A percentile compares a stretch with the other conserved stretches of the same genome.
Conservation (phyloP, 2,888 invertebrate species). For the Scaeva pyrastri region DNA sequence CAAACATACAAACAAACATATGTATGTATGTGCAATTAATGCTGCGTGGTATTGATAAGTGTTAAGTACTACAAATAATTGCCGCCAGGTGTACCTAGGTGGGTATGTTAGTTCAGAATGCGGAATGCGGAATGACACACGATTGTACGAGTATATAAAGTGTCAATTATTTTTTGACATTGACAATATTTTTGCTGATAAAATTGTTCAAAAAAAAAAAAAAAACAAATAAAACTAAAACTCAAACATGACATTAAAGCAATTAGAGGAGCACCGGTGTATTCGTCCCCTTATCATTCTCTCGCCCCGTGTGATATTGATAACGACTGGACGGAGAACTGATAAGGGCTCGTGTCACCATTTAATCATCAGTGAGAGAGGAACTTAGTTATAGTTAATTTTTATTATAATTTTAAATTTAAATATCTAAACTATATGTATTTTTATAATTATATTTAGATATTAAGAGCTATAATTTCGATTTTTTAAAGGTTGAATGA, state of each 20-base stretch:
- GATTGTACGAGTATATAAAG: not conserved
- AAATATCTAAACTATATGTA: too few relatives aligned
- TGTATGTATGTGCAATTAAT: too few relatives aligned
- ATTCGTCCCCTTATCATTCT: constrained; percentile 96
- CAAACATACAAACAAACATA: too few relatives aligned
- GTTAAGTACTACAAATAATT: not conserved
- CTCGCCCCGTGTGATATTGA: constrained; percentile 92
- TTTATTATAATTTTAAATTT: too few relatives aligned
- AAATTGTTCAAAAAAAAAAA: not conserved
- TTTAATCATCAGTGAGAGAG: constrained; percentile 78
- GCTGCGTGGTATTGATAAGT: not conserved
- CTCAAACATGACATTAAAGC: too few relatives aligned
- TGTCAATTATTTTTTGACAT: not conserved
- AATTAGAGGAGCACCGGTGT: constrained; percentile 80
- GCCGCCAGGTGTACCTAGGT: not conserved
- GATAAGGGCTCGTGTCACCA: constrained; percentile 95
- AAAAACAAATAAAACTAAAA: not conserved
- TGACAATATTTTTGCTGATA: not conserved
- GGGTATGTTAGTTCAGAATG: not conserved
- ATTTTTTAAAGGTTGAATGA: too few relatives aligned
- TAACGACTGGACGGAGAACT: constrained; percentile 99
- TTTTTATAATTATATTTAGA: too few relatives aligned
- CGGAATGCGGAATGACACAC: not conserved
- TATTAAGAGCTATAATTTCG: too few relatives aligned
- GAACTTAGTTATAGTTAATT: not conserved